A percentile compares a stretch with the other conserved stretches of the same genome.
phyloP scores from a whole-genome alignment of 2,797 vertebrate genomes.

The Esox masquinongy region DNA sequence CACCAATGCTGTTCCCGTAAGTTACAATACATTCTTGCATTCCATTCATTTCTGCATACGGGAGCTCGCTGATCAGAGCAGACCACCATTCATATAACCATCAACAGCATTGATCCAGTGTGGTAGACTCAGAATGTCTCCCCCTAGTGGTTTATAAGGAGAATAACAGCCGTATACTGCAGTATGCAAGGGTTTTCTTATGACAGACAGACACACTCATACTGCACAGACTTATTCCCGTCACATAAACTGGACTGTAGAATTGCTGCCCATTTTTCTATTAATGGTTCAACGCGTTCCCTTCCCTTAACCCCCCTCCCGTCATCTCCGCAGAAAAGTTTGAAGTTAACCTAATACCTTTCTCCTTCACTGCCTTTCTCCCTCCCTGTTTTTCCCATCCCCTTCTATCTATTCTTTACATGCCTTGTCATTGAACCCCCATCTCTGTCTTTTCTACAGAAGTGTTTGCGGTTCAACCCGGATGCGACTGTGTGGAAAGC shows the following conservation, averaged over 20 bases:
- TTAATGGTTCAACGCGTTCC: not conserved
- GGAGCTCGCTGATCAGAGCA: constrained; percentile 12
- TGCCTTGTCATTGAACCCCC: not conserved
- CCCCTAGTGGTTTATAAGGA: constrained; percentile 54
- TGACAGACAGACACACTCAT: not conserved
- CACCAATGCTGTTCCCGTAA: not conserved
- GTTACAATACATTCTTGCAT: not conserved
- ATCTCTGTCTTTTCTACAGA: constrained; percentile 66
- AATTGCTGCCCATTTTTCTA: not conserved
- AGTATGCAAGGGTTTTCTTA: too few species aligned
- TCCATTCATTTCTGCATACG: not conserved
- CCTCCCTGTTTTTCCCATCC: not conserved
- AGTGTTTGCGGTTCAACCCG: constrained; percentile 92
- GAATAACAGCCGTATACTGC: constrained; percentile 7
- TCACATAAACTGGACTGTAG: not conserved
- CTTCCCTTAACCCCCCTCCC: not conserved
- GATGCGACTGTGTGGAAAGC: constrained; percentile 93
- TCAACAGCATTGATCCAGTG: constrained; percentile 30
- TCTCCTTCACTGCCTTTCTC: constrained; percentile 15
- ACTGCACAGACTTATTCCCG: not conserved
- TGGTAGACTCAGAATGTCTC: constrained; percentile 38
- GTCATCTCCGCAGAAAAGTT: too few species aligned
- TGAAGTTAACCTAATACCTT: not conserved
- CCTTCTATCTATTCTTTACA: constrained; percentile 7
- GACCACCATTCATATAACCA: constrained; percentile 30